phyloP scores from a whole-genome alignment of 1,140 invertebrate genomes.

The Trachymyrmex cornetzi region DNA sequence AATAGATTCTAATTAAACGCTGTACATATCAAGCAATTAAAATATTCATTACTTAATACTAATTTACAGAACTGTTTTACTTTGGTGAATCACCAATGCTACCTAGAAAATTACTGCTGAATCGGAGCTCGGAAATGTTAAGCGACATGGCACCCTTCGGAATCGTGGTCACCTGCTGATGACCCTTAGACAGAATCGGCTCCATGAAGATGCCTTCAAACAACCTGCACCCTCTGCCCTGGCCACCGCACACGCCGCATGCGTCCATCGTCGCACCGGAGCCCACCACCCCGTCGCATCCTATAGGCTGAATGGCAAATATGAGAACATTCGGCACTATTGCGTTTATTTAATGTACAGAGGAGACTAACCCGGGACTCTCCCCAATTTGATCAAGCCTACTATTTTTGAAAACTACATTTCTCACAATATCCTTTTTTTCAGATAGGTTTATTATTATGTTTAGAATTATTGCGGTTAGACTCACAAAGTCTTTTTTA shows the following conservation, averaged over 20 bases:
- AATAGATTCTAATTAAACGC: not conserved
- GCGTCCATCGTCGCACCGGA: slow-evolving; percentile 88
- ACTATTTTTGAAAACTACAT: not conserved
- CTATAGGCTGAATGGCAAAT: slow-evolving; percentile 86
- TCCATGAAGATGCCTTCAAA: slow-evolving; percentile 93
- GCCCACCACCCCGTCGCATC: slow-evolving; percentile 91
- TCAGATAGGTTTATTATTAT: not conserved
- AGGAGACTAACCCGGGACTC: not conserved
- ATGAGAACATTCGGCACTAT: slow-evolving; percentile 14
- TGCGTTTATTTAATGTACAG: slow-evolving; percentile 21
- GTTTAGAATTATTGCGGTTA: not conserved
- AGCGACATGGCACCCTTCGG: slow-evolving; percentile 96
- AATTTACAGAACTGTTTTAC: not conserved
- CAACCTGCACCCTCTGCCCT: slow-evolving; percentile 88
- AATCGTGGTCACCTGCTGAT: slow-evolving; percentile 94
- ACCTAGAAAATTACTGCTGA: slow-evolving; percentile 96
- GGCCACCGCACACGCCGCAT: slow-evolving; percentile 88
- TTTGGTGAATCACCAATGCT: slow-evolving; percentile 73
- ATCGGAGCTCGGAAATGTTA: slow-evolving; percentile 94
- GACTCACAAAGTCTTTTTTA: not conserved
- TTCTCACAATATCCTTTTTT: not conserved
- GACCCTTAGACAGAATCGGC: slow-evolving; percentile 92
- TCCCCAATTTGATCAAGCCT: not conserved
- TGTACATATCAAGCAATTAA: not conserved
- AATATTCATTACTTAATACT: not conserved